Base-by-base conservation (phyloP, 2,113 vertebrate species). In the Tapirus terrestris region DNA sequence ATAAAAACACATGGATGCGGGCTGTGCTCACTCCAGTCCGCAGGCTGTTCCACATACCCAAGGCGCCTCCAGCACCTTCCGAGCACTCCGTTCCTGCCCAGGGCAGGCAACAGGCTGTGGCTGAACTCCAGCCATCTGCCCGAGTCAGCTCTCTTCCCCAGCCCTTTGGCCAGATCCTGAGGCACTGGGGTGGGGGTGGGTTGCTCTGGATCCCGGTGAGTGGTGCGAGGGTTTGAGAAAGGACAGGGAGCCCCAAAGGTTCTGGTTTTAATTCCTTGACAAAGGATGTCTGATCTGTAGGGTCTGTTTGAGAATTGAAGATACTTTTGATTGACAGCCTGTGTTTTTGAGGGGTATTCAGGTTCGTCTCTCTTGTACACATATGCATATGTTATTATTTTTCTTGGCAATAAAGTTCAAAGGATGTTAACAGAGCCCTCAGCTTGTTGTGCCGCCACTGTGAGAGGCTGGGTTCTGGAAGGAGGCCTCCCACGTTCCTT, bases 31-130 rank as follows among this genome's bases (percentile, higher is more conserved):
- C 31, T 29, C 53, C 5, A 0, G 16, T 76, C 36, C 0, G 5
- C 18, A 0, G 0, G 51, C 58, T 29, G 0, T 51, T 70, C 29
- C 76, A 31, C 81, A 84, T 13, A 17, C 13, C 75, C 16, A 2
- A 31, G 10, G 0, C 31, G 14, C 82, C 51, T 45, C 58, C 13
- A 3, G 20, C 0, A 0, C 43, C 31, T 85, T 85, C 20, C 45
- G 25, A 85, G 4, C 10, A 6, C 33, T 23, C 33, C 33, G 25
- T 18, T 23, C 72, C 63, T 36, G 13, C 31, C 60, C 20, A 45
- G 51, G 58, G 27, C 33, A 14, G 14, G 60, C 68, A 53, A 8
- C 2, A 16, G 39, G 31, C 72, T 48, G 2, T 23, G 25, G 7
- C 48, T 48, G 61, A 43, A 13, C 48, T 51, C 51, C 10, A 43